Base-by-base conservation (phyloP, 2,888 invertebrate species). In the Drosophila eohydei region DNA sequence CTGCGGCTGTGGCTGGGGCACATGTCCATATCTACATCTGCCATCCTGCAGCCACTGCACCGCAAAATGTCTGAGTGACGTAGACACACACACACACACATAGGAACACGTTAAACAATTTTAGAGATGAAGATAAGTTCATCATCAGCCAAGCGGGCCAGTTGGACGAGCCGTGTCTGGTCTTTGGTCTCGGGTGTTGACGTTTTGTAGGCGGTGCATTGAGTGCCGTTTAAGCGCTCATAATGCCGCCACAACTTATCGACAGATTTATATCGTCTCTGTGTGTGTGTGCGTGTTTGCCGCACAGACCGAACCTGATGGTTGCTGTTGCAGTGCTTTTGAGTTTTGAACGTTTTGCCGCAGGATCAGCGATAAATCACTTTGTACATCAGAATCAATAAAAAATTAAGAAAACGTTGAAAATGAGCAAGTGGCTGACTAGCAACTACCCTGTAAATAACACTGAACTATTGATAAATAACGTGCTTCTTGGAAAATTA, bases 321-420 rank as follows among this genome's bases (percentile, higher is more conserved):
- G 50, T 57, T 41, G 38, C 46, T 54, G 54, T 60, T 76, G 70
- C 44, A 56, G 76, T 52, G 60, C 64, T 66, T 76, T 72, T 67
- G 60, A 60, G 62, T 74, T 46, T 46, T 51, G 52, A 60, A 67
- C 65, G 57, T 69, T 78, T 73, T 83, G 90, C 90, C 88, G 87
- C 88, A 86, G 86, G 86, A 86, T 86, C 87, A 88, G 89, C 89
- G 89, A 86, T 90, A 86, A 86, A 86, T 86, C 86, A 86, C 84
- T 83, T 84, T 69, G 83, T 71, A 71, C 71, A 80, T 66, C 71
- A 54, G 76, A 70, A 76, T 76, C 81, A 86, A 89, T 83, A 84
- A 86, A 71, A 78, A 59, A 56, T 26, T 28, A 28, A 38, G 26
- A 21, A 12, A 1, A 11, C 32, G 7, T 16, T 26, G 16, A 38